Base-by-base conservation (phyloP, 2,888 invertebrate genomes). In the Ceramica pisi region DNA sequence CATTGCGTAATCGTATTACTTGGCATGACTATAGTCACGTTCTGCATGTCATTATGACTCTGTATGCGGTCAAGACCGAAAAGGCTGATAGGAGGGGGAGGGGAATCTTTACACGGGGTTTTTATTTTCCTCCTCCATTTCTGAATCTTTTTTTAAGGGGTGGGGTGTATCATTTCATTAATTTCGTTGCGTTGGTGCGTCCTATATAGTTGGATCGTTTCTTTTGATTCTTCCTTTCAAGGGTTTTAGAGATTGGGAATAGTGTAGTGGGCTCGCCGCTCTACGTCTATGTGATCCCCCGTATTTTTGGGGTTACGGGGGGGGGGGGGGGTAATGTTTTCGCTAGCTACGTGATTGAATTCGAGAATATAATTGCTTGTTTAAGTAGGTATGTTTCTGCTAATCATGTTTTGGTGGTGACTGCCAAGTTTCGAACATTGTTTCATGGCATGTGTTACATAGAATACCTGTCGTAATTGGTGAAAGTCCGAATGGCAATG, bases 1-100 rank as follows among this genome's bases (percentile, higher is more conserved):
- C n/a, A 46, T 76, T 77, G 76, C 41, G 63, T 77, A 77, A 77
- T 59, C 9, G 1, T 2, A 79, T 65, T 56, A 66, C 44, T 77
- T 77, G 81, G 77, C 77, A 55, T 19, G 46, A 21, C 1, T 53
- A 16, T 59, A 10, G 14, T 62, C 80, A 80, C 60, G 63, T 76
- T 77, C 61, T 23, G 26, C 10, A 3, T 38, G 12, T 61, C 63
- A 81, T 50, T 41, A 23, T 70, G 64, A 61, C 21, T 56, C 2
- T 23, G 41, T 61, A 38, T 41, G 57, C 53, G n/a, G 57, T 16
- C 48, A 46, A 48, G 9, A 12, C 4, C 19, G 23, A 10, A 12
- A 2, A 12, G 31, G 21, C 7, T n/a, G 10, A 26, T 3, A 5
- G 19, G 0, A 10, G 4, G 16, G 19, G n/a, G 1, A 14, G 46